Conservation (phyloP, 30 jellyfish, hydroid and myxozoan species). For the Turritopsis dohrnii region DNA sequence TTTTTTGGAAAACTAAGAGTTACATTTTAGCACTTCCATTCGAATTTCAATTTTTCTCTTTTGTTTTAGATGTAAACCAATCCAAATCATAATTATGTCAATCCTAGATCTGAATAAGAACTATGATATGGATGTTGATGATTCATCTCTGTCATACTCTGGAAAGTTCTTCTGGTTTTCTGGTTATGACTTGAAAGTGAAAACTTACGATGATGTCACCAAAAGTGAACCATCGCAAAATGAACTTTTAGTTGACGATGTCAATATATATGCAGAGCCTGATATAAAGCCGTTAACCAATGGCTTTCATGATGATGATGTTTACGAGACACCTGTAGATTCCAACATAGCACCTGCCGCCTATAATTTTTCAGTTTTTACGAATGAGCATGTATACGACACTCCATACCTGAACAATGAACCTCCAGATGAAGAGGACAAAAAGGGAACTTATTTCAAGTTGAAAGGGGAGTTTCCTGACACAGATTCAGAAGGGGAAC, state of each 20-base stretch:
- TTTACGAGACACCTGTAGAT: not conserved
- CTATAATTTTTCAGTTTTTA: not conserved
- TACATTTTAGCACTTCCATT: no score
- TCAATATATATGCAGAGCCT: slow-evolving; percentile 1
- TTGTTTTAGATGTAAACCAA: not conserved
- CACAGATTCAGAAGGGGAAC: not conserved
- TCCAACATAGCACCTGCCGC: not conserved
- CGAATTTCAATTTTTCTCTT: not conserved
- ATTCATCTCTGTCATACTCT: not conserved
- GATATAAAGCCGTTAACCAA: not conserved
- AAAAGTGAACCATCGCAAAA: not conserved
- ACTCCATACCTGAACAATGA: not conserved
- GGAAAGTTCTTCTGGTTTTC: slow-evolving; percentile 36
- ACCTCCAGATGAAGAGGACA: not conserved
- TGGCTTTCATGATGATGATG: slow-evolving; percentile 14
- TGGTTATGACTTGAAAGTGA: not conserved
- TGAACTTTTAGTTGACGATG: not conserved
- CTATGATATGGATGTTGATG: not conserved
- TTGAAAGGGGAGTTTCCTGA: slow-evolving; percentile 20
- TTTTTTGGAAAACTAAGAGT: no score
- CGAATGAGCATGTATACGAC: not conserved
- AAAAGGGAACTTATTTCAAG: slow-evolving; percentile 26
- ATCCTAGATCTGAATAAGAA: slow-evolving; percentile 12
- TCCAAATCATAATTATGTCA: slow-evolving; percentile 3
- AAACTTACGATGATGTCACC: not conserved